Evolutionary conservation across 1,140 invertebrate species (phyloP).

Genomic region (Agrilus planipennis): DNA sequence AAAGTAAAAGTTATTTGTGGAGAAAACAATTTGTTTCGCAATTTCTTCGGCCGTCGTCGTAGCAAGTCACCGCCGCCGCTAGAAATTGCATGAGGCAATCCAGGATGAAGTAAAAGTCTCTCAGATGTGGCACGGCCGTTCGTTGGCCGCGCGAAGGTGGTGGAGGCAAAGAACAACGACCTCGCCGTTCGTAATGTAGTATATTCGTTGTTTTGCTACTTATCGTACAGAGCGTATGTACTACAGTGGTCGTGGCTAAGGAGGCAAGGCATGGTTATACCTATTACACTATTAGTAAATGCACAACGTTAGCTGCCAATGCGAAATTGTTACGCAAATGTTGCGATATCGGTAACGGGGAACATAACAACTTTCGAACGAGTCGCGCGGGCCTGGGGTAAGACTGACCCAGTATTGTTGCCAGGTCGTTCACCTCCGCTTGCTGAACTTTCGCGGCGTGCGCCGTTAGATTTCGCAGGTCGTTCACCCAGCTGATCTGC

Average conservation of each 20-base stretch:
- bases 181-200: too few relatives aligned
- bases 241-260: too few relatives aligned
- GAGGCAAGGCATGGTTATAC: too few relatives aligned
- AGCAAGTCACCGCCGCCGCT: too few relatives aligned
- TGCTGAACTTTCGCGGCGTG: constrained; percentile 27
- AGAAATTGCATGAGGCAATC: constrained; percentile 7
- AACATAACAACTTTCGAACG: constrained; percentile 23
- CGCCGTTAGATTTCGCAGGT: constrained; percentile 25
- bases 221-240: too few relatives aligned
- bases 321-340: constrained; percentile 23
- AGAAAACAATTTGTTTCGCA: constrained; percentile 10
- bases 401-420: constrained; percentile 23
- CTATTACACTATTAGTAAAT: too few relatives aligned
- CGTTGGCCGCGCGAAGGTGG: constrained; percentile 19
- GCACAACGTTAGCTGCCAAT: constrained; percentile 3
- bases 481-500: constrained; percentile 21
- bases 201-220: too few relatives aligned
- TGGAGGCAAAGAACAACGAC: too few relatives aligned
- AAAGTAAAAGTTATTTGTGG: constrained; percentile 22
- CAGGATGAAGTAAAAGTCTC: constrained; percentile 4
- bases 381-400: constrained; percentile 15
- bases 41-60: constrained; percentile 10
- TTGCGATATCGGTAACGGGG: constrained; percentile 11
- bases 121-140: constrained; percentile 19
- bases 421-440: constrained; percentile 27